phyloP scores from a whole-genome alignment of 2,797 vertebrate species.

The Chelidonichthys spinosus region DNA sequence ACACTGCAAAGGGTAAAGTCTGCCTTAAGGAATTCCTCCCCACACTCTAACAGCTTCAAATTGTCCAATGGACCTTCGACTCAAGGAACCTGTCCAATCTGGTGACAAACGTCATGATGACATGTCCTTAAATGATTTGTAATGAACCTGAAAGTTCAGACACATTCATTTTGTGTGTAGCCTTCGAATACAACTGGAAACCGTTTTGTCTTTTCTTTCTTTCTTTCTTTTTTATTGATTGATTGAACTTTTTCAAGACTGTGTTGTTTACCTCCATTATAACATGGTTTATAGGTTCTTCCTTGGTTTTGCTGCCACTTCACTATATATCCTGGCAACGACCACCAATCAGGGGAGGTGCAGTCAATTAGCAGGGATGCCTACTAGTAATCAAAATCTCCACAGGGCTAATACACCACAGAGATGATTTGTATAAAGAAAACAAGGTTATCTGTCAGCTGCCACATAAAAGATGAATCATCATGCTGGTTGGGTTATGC shows the following conservation, averaged over 20 bases:
- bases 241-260: background rate
- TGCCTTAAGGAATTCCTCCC: background rate
- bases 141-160: background rate
- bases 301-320: constrained; percentile 2
- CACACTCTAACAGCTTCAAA: background rate
- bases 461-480: background rate
- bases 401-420: background rate
- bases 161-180: background rate
- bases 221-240: background rate
- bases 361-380: background rate
- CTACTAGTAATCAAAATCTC: constrained; percentile 1
- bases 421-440: background rate
- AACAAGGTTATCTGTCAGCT: background rate
- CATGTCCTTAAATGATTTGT: background rate
- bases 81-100: background rate
- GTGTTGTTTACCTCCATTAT: background rate
- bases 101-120: background rate
- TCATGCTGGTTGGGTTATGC: background rate
- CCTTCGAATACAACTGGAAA: background rate
- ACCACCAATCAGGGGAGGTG: background rate
- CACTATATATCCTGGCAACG: background rate
- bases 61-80: background rate
- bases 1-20: constrained; percentile 5
- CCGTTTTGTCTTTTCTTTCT: background rate
- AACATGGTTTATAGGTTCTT: background rate